phyloP scores from a whole-genome alignment of 2,797 vertebrate species.

The Cheracebus regulus region DNA sequence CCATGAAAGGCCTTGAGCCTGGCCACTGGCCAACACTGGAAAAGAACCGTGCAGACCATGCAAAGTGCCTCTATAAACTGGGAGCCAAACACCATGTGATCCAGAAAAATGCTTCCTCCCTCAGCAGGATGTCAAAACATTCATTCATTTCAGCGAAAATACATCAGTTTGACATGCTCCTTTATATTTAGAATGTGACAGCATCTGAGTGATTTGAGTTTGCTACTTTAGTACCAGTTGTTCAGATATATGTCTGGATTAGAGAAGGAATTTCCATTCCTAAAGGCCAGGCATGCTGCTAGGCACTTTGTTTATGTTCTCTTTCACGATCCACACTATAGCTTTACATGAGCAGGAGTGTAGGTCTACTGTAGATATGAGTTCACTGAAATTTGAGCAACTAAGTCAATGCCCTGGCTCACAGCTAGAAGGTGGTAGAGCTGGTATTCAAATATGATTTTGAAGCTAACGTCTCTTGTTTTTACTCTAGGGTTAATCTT shows the following conservation, averaged over 20 bases:
- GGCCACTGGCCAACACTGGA: neutral
- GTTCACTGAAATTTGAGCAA: neutral
- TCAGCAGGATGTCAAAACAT: neutral
- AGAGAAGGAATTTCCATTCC: neutral
- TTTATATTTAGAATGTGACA: slow-evolving; percentile 7
- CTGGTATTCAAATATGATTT: neutral
- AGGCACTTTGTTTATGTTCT: neutral
- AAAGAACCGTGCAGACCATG: neutral
- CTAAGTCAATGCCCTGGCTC: neutral
- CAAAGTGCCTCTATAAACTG: neutral
- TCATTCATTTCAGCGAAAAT: neutral
- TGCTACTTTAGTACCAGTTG: neutral
- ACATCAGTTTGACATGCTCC: neutral
- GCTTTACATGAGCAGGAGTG: fast-evolving
- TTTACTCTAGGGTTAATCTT: neutral
- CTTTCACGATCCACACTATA: neutral
- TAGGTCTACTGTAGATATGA: neutral
- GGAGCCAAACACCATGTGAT: neutral
- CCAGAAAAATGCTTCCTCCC: neutral
- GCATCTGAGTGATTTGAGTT: slow-evolving; percentile 5
- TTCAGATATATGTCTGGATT: neutral
- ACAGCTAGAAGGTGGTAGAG: neutral
- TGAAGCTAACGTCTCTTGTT: neutral
- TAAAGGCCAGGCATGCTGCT: neutral
- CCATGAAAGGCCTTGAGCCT: neutral